Conservation (phyloP, 2,888 invertebrate genomes). For the Drosophila setosimentum region DNA sequence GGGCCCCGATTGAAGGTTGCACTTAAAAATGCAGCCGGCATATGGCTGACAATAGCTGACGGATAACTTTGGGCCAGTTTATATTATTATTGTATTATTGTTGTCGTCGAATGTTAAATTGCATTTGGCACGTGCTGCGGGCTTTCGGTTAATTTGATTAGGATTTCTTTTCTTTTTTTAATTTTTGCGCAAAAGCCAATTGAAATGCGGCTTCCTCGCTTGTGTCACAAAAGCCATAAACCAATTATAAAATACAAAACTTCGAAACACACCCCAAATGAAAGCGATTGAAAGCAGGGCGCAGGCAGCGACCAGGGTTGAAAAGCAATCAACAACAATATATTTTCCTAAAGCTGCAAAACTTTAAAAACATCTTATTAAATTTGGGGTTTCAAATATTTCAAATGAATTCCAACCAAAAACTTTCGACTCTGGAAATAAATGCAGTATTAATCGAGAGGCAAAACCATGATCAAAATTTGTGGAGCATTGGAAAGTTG, state of each 20-base stretch:
- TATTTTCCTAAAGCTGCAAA: background rate
- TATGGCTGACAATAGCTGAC: conserved; percentile 37
- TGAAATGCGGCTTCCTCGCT: conserved; percentile 68
- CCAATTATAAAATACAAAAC: conserved; percentile 71
- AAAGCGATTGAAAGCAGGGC: conserved; percentile 4
- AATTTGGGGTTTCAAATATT: too few species aligned
- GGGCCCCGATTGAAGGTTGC: conserved; percentile 60
- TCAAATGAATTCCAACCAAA: too few species aligned
- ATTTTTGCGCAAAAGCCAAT: conserved; percentile 49
- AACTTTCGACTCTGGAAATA: background rate
- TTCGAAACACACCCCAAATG: conserved; percentile 25
- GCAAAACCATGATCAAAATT: background rate
- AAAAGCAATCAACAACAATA: conserved; percentile 2
- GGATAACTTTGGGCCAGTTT: conserved; percentile 39
- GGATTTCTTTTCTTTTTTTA: conserved; percentile 41
- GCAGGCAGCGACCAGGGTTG: conserved; percentile 28
- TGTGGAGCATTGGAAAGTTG: background rate
- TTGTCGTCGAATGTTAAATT: conserved; percentile 37
- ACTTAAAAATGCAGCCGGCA: conserved; percentile 71
- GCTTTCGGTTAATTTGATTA: conserved; percentile 66
- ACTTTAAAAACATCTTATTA: too few species aligned
- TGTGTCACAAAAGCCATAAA: conserved; percentile 69
- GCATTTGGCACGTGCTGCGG: conserved; percentile 69
- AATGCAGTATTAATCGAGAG: background rate
- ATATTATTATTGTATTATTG: conserved; percentile 5